A percentile compares a stretch with the other conserved stretches of the same genome.
phyloP scores from a whole-genome alignment of 64 coral and sea anemone genomes.

The Stylophora pistillata region DNA sequence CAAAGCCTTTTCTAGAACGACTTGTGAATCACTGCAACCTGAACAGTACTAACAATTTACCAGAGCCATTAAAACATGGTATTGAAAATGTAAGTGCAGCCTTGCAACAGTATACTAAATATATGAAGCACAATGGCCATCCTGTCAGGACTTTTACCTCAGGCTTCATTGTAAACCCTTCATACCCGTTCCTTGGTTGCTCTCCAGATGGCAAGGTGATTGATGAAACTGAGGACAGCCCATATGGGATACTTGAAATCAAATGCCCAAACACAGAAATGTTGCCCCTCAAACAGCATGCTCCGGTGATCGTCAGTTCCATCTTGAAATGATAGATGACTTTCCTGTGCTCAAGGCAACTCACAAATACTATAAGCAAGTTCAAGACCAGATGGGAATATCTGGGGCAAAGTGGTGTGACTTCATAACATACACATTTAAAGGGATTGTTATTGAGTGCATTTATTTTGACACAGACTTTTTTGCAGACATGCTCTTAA shows the following conservation, averaged over 20 bases:
- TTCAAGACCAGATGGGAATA: no score
- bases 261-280: constrained; percentile 54
- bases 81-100: no score
- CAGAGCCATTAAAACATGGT: constrained; percentile 39
- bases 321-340: constrained; percentile 38
- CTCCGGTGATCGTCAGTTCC: constrained; percentile 21
- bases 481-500: background rate
- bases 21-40: background rate
- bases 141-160: no score
- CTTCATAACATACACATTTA: no score
- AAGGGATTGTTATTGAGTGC: background rate
- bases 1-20: background rate
- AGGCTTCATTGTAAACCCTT: no score
- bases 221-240: no score
- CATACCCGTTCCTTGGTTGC: no score
- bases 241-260: constrained; percentile 51
- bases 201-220: no score
- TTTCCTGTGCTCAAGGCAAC: constrained; percentile 27
- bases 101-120: no score
- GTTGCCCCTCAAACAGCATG: constrained; percentile 49
- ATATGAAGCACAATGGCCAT: no score
- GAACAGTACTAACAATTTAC: constrained; percentile 17
- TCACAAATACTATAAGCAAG: constrained; percentile 51
- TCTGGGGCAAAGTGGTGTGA: no score
- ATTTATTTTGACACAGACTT: background rate